Base-by-base conservation (phyloP, 2,797 vertebrate species). In the Helostoma temminkii region DNA sequence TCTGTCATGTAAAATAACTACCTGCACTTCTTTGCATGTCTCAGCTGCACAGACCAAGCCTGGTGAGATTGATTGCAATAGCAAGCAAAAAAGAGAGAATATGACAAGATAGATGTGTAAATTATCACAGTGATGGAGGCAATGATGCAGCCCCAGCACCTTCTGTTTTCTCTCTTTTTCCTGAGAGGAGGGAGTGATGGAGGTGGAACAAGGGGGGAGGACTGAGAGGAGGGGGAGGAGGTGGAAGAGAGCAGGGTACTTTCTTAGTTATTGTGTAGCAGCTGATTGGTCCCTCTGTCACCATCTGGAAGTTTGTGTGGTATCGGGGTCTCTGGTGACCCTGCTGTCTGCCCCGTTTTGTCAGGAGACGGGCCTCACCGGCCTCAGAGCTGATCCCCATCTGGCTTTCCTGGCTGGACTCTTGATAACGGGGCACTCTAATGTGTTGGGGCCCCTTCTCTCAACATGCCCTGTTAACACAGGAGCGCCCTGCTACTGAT, bases 91-190 rank as follows among this genome's bases (percentile, higher is more conserved):
- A 94, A 93, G 94, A 94, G 94, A 94, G 96, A 96, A 96, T 96
- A 93, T 96, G 97, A 98, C 96, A 99, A 98, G 97, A 99, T 98
- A 97, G 97, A 99, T 99, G 98, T 98, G 96, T 99, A 98, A 99
- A 99, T 99, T 99, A 99, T 97, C 96, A 95, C 93, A 93, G 95
- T 98, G 97, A 98, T 97, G 97, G 97, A 96, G 96, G 96, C 98
- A 98, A 99, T 99, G 97, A 99, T 98, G 97, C 97, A 98, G 95
- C 97, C 95, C 95, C 92, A 94, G 94, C 96, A 96, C 98, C 98
- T 98, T 99, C 98, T 99, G 97, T 97, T 98, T 97, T 95, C 87
- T 79, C 84, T 89, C 89, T 85, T 74, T 78, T 89, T 80, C 78
- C 84, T 83, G 77, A 77, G 85, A 83, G 90, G 90, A 88, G 89